A percentile compares a stretch with the other conserved stretches of the same genome.
These are phyloP conservation scores for Xiphophorus hellerii DNA, from an alignment of 2,113 vertebrate genomes.

Conservation along the genomic window DNA sequence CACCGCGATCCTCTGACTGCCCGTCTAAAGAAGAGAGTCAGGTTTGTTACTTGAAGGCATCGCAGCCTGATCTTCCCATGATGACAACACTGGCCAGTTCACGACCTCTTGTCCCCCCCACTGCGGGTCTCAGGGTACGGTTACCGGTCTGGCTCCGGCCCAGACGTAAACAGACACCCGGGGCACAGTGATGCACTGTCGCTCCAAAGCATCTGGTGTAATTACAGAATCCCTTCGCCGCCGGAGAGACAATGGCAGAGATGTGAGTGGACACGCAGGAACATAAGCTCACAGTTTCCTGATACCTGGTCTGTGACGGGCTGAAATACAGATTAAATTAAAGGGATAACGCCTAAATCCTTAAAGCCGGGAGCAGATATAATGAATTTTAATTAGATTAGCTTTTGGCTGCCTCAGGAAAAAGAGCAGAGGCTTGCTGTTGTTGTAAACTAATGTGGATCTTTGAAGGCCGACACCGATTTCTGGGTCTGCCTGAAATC, in stretches of 20 bases:
- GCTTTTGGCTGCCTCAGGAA: constrained; percentile 23
- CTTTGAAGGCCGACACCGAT: too few species aligned
- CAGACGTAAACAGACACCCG: constrained; percentile 54
- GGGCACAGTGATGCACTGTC: constrained; percentile 26
- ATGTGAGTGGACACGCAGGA: constrained; percentile 1
- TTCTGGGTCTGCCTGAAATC: too few species aligned
- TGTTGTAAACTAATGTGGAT: constrained; percentile 17
- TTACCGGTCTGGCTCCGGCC: constrained; percentile 26
- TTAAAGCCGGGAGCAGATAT: constrained; percentile 31
- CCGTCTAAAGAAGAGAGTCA: background rate
- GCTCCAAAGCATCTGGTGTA: constrained; percentile 48
- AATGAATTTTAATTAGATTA: constrained; percentile 61
- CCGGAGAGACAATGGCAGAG: constrained; percentile 17
- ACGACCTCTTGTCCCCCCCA: constrained; percentile 14
- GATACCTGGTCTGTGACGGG: background rate
- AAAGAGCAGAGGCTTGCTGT: constrained; percentile 8
- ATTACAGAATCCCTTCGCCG: constrained; percentile 52
- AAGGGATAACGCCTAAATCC: constrained; percentile 35
- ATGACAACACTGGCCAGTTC: constrained; percentile 1
- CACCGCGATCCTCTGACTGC: background rate
- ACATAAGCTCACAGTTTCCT: background rate
- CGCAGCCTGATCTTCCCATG: background rate
- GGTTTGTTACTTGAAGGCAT: constrained; percentile 13
- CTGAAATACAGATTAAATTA: constrained; percentile 35
- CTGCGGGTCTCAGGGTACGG: background rate